Conservation (phyloP, 2,888 invertebrate genomes). For the Epinotia bilunana region DNA sequence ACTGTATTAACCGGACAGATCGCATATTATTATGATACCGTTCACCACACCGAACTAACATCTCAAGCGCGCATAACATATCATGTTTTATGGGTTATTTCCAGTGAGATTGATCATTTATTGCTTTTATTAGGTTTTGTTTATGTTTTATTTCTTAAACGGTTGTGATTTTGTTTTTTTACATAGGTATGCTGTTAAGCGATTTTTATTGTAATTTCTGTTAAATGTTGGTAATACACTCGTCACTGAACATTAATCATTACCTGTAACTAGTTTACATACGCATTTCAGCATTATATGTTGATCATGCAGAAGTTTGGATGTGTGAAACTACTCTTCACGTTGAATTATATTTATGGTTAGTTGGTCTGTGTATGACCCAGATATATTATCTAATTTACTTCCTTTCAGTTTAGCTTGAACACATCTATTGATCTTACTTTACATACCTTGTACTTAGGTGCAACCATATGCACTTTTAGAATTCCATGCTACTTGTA, state of each 20-base stretch:
- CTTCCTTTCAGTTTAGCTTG: too few relatives aligned
- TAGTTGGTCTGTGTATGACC: background rate
- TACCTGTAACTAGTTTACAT: background rate
- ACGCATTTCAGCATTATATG: background rate
- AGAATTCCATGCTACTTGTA: too few relatives aligned
- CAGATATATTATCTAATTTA: too few relatives aligned
- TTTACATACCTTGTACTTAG: too few relatives aligned
- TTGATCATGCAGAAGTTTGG: background rate
- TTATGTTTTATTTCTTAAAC: background rate
- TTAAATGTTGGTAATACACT: background rate
- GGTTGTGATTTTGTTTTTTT: slow-evolving; percentile 1
- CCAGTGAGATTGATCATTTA: background rate
- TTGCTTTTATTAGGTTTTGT: background rate
- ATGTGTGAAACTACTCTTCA: background rate
- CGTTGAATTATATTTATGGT: background rate
- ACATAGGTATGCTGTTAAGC: slow-evolving; percentile 24
- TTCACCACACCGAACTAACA: too few relatives aligned
- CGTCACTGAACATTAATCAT: background rate
- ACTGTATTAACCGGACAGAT: background rate
- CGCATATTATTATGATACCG: background rate
- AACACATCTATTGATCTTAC: too few relatives aligned
- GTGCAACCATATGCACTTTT: too few relatives aligned
- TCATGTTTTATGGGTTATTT: background rate
- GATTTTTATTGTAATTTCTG: slow-evolving; percentile 20
- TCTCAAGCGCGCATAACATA: too few relatives aligned